Evolutionary conservation across 2,888 invertebrate genomes (phyloP).

Genomic region (Aphelenchoides bicaudatus): DNA sequence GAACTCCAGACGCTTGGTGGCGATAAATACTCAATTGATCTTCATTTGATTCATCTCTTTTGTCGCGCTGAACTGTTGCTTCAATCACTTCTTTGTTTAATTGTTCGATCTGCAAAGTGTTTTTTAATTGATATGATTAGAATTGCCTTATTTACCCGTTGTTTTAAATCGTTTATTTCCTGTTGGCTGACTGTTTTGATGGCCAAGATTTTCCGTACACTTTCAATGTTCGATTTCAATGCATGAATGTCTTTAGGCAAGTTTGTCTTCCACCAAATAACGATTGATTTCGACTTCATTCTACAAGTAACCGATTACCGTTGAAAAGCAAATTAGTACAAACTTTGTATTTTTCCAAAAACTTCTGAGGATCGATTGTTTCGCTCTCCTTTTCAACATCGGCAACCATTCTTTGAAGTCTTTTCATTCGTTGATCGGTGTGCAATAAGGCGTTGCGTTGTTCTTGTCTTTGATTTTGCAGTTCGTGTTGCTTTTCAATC

Average conservation of each 20-base stretch:
- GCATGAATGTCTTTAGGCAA: constrained; percentile 72
- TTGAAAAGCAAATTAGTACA: not conserved
- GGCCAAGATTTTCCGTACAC: constrained; percentile 65
- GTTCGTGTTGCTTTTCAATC: constrained; percentile 67
- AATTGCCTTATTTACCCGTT: constrained; percentile 66
- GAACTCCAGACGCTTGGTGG: constrained; percentile 71
- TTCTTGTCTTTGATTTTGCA: constrained; percentile 67
- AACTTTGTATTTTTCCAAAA: constrained; percentile 71
- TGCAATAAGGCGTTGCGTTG: constrained; percentile 66
- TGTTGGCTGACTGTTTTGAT: constrained; percentile 71
- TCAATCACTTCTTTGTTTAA: constrained; percentile 70
- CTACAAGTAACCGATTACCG: constrained; percentile 28
- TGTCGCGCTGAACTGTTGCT: constrained; percentile 72
- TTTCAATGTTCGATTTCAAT: constrained; percentile 27
- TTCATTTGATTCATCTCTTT: constrained; percentile 68
- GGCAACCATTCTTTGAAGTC: constrained; percentile 71
- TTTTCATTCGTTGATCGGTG: constrained; percentile 66
- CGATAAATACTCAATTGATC: constrained; percentile 79
- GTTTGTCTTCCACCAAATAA: constrained; percentile 75
- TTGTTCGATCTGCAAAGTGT: constrained; percentile 62
- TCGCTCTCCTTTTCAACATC: constrained; percentile 67
- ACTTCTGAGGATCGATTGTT: constrained; percentile 69
- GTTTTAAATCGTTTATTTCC: constrained; percentile 69
- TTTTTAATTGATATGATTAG: not conserved
- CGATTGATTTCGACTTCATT: constrained; percentile 75